Evolutionary conservation across 2,113 vertebrate species (phyloP).

Genomic region (Gorsachius goisagi): DNA sequence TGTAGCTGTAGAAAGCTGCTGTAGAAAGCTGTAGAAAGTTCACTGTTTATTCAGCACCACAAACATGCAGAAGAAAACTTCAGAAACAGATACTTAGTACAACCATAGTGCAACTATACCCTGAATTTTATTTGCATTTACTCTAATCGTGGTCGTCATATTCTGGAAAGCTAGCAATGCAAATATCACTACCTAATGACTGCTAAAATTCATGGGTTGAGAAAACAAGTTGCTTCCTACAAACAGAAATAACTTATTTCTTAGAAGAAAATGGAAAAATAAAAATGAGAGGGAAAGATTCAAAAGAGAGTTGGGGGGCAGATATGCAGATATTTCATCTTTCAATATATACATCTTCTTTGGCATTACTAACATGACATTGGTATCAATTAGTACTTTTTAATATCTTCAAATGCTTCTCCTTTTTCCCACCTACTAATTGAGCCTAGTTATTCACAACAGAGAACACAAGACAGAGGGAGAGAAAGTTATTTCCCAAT

Average conservation of each 20-base stretch:
- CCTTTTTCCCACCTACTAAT: neutral
- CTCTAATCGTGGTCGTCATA: neutral
- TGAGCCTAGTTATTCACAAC: neutral
- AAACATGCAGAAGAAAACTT: neutral
- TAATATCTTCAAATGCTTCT: neutral
- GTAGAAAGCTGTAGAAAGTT: neutral
- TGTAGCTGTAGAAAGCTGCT: neutral
- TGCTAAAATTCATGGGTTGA: neutral
- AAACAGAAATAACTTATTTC: neutral
- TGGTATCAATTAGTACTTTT: neutral
- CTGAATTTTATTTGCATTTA: neutral
- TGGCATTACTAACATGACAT: neutral
- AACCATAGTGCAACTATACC: neutral
- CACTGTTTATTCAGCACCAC: neutral
- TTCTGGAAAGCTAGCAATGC: neutral
- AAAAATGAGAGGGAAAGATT: neutral
- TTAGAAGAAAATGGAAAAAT: neutral
- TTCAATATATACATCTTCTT: neutral
- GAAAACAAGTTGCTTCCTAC: neutral
- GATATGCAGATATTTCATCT: neutral
- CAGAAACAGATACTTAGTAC: neutral
- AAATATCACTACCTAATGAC: neutral
- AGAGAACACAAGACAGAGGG: neutral
- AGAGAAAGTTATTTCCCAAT: neutral
- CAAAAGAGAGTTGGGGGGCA: neutral